Evolutionary conservation across 1,140 invertebrate genomes (phyloP).

Genomic region (Conus betulinus): DNA sequence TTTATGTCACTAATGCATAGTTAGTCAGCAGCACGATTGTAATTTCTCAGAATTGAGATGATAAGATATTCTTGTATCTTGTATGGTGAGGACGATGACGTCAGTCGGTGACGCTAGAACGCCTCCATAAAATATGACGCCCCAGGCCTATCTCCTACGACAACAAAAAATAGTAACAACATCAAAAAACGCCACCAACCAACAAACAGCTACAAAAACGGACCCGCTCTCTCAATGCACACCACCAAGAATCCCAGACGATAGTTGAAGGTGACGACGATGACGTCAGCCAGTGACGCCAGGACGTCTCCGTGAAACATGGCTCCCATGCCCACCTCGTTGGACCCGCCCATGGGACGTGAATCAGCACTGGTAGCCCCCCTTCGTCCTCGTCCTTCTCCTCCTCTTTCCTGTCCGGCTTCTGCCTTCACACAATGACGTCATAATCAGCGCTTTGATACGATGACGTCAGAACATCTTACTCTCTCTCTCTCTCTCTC

Average conservation of each 20-base stretch:
- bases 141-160: background rate
- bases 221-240: background rate
- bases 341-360: conserved; percentile 76
- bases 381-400: background rate
- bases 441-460: no score
- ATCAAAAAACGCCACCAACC: background rate
- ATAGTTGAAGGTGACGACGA: conserved; percentile 87
- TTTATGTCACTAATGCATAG: no score
- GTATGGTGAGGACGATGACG: no score
- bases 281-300: conserved; percentile 84
- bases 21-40: no score
- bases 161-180: background rate
- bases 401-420: background rate
- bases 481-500: no score
- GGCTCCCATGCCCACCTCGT: conserved; percentile 73
- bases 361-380: conserved; percentile 72
- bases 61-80: no score
- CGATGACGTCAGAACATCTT: no score
- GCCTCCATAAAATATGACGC: no score
- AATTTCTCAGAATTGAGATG: no score
- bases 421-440: conserved; percentile 23
- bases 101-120: no score
- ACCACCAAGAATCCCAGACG: conserved; percentile 80
- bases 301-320: conserved; percentile 80
- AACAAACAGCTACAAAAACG: background rate